Evolutionary conservation across 2,888 invertebrate genomes (phyloP).

Genomic region (Eupithecia abbreviata): DNA sequence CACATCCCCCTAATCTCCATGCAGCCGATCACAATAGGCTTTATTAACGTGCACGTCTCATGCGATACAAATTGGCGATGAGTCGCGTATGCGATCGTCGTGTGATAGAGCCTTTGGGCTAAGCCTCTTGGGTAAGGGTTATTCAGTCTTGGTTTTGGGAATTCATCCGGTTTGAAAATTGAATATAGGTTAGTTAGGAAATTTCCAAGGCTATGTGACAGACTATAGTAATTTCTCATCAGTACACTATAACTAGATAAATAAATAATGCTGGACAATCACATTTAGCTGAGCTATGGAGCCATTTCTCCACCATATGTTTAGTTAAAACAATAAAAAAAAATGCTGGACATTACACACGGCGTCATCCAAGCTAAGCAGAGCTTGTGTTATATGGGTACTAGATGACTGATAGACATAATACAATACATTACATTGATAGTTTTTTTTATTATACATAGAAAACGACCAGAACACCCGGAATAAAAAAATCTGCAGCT

Average conservation of each 20-base stretch:
- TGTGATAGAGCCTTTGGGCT: slow-evolving; percentile 25
- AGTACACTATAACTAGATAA: background rate
- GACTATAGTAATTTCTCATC: background rate
- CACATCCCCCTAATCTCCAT: slow-evolving; percentile 60
- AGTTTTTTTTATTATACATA: no score
- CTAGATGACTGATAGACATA: no score
- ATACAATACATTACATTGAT: no score
- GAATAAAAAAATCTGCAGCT: no score
- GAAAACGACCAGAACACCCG: no score
- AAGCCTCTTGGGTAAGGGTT: slow-evolving; percentile 18
- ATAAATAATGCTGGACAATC: no score
- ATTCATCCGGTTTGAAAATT: slow-evolving; percentile 5
- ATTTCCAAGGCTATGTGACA: background rate
- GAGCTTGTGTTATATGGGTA: no score
- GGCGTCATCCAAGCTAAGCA: no score
- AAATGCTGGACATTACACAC: no score
- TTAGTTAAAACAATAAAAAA: no score
- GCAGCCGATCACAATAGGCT: slow-evolving; percentile 73
- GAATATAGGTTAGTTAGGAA: background rate
- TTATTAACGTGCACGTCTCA: slow-evolving; percentile 74
- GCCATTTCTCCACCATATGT: no score
- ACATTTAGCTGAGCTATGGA: no score
- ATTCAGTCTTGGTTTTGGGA: slow-evolving; percentile 1
- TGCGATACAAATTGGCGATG: slow-evolving; percentile 73
- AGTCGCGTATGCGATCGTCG: slow-evolving; percentile 43